Evolutionary conservation across 2,113 vertebrate genomes (phyloP).

Genomic region (Pavo muticus): DNA sequence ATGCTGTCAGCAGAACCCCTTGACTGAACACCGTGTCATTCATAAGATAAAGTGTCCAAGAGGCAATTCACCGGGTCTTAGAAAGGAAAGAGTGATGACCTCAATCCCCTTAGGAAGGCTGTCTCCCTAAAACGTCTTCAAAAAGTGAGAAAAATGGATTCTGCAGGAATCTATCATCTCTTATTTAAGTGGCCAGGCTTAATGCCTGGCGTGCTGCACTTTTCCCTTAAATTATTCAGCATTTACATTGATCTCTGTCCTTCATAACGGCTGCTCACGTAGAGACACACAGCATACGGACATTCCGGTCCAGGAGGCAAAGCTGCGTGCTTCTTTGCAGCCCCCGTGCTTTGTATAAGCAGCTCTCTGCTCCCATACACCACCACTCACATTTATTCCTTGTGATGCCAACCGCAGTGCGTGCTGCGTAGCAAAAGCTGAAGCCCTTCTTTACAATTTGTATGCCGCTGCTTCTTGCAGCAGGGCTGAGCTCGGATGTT

Average conservation of each 20-base stretch:
- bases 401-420: rapidly evolving
- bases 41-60: slow-evolving; percentile 26
- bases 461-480: not conserved
- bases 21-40: not conserved
- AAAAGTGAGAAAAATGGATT: not conserved
- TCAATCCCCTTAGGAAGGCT: slow-evolving; percentile 46
- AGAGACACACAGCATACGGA: rapidly evolving
- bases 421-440: not conserved
- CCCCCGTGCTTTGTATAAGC: not conserved
- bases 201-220: not conserved
- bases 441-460: not conserved
- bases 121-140: slow-evolving; percentile 29
- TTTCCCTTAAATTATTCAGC: not conserved
- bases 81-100: slow-evolving; percentile 31
- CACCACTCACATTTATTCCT: rapidly evolving
- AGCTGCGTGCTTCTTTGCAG: not conserved
- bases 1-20: slow-evolving; percentile 63
- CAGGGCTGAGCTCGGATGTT: rapidly evolving
- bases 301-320: rapidly evolving
- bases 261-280: rapidly evolving
- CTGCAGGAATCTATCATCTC: slow-evolving; percentile 22
- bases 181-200: not conserved
- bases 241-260: not conserved
- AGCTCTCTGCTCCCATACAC: rapidly evolving
- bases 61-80: slow-evolving; percentile 51